A percentile compares a stretch with the other conserved stretches of the same genome.
Conservation (phyloP, 2,888 invertebrate species). For the Lathronympha strigana region DNA sequence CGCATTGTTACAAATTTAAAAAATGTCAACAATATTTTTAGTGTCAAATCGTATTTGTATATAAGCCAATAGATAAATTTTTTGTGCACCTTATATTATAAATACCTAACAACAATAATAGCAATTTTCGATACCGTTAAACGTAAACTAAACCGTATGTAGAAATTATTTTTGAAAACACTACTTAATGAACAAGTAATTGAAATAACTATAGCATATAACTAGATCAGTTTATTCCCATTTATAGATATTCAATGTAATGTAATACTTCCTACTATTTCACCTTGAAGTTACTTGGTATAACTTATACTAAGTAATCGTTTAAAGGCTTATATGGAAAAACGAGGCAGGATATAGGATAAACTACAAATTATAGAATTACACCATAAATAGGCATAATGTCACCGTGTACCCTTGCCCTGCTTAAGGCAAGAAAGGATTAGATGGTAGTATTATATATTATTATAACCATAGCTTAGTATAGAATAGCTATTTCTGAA, state of each 20-base stretch:
- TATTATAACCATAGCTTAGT: constrained; percentile 22
- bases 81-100: no score
- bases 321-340: background rate
- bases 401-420: constrained; percentile 23
- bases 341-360: background rate
- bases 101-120: no score
- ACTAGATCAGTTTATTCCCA: background rate
- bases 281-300: constrained; percentile 14
- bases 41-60: no score
- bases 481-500: constrained; percentile 36
- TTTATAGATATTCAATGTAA: background rate
- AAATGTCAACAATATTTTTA: no score
- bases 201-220: background rate
- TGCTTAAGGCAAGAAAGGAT: constrained; percentile 30
- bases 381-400: constrained; percentile 32
- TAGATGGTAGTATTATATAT: constrained; percentile 22
- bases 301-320: background rate
- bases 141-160: no score
- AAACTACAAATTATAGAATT: background rate
- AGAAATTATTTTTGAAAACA: no score
- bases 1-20: no score
- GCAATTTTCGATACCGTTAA: no score
- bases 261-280: background rate
- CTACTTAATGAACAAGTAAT: no score
- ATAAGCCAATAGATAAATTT: no score